Percentiles rank a stretch among this genome's conserved stretches.
Evolutionary conservation across 23 tunicate species (phyloP).

Genomic region (Clavelina lepadiformis): DNA sequence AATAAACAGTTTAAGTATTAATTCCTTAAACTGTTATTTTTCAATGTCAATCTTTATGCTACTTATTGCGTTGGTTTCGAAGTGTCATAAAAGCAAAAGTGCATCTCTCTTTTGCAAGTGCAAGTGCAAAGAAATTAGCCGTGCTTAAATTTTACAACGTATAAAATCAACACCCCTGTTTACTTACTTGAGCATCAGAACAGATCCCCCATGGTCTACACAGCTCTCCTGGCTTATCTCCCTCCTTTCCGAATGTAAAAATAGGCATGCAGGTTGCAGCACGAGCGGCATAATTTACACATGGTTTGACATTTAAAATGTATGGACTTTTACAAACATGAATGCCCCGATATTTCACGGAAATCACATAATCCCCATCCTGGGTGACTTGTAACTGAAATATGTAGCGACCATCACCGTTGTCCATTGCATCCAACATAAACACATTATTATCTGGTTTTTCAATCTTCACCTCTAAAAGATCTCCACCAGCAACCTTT

Average conservation of each 20-base stretch:
- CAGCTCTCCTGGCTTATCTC: slow-evolving; percentile 70
- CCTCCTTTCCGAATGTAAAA: slow-evolving; percentile 62
- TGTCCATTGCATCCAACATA: slow-evolving; percentile 19
- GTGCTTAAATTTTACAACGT: too few species aligned
- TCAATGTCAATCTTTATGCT: too few species aligned
- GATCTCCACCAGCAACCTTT: slow-evolving; percentile 19
- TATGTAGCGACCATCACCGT: slow-evolving; percentile 32
- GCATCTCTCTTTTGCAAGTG: too few species aligned
- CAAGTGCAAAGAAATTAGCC: too few species aligned
- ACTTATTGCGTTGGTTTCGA: too few species aligned
- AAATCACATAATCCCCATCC: slow-evolving; percentile 41
- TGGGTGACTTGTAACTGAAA: slow-evolving; percentile 14
- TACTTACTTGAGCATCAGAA: slow-evolving; percentile 41
- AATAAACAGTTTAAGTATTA: too few species aligned
- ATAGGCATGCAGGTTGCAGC: slow-evolving; percentile 5
- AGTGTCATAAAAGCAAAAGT: too few species aligned
- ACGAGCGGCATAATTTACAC: slow-evolving; percentile 30
- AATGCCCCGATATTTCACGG: slow-evolving; percentile 34
- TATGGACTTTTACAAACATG: slow-evolving; percentile 46
- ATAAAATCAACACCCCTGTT: too few species aligned
- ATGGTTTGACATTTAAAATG: slow-evolving; percentile 33
- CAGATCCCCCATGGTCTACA: slow-evolving; percentile 94
- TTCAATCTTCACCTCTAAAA: slow-evolving; percentile 28
- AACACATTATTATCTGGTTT: slow-evolving; percentile 24
- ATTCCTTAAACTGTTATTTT: too few species aligned